These are phyloP conservation scores for Nibea albiflora DNA, from an alignment of 2,113 vertebrate species.

Conservation along the genomic window DNA sequence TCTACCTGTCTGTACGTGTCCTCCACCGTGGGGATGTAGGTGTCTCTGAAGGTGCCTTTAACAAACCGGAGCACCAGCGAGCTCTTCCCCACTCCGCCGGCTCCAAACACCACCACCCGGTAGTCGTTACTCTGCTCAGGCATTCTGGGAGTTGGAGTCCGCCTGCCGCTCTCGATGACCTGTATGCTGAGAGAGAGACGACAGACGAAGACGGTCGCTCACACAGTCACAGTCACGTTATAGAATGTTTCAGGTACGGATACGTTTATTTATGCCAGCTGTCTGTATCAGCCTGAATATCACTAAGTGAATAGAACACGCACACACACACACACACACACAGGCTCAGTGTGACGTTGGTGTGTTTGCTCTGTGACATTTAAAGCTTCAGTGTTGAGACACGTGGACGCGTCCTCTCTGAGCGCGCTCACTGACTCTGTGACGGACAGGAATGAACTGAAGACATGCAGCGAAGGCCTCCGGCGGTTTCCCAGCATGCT, in stretches of 20 bases:
- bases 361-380: slow-evolving; percentile 11
- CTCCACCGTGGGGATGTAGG: slow-evolving; percentile 95
- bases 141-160: slow-evolving; percentile 83
- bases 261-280: too few species aligned
- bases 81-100: slow-evolving; percentile 94
- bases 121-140: slow-evolving; percentile 96
- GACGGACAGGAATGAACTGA: slow-evolving; percentile 8
- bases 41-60: slow-evolving; percentile 95
- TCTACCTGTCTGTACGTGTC: slow-evolving; percentile 91
- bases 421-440: not conserved
- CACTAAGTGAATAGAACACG: too few species aligned
- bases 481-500: slow-evolving; percentile 42
- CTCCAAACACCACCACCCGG: slow-evolving; percentile 94
- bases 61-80: slow-evolving; percentile 96
- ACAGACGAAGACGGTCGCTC: too few species aligned
- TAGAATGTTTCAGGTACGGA: too few species aligned
- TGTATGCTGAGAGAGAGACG: slow-evolving; percentile 11
- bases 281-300: too few species aligned
- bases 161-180: slow-evolving; percentile 24
- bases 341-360: too few species aligned
- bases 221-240: too few species aligned
- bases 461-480: not conserved
- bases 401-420: not conserved
- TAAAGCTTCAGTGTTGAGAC: not conserved
- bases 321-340: too few species aligned